These are phyloP conservation scores for Stichopus chloronotus DNA, from an alignment of 35 echinoderm and acorn worm species.

Conservation along the genomic window DNA sequence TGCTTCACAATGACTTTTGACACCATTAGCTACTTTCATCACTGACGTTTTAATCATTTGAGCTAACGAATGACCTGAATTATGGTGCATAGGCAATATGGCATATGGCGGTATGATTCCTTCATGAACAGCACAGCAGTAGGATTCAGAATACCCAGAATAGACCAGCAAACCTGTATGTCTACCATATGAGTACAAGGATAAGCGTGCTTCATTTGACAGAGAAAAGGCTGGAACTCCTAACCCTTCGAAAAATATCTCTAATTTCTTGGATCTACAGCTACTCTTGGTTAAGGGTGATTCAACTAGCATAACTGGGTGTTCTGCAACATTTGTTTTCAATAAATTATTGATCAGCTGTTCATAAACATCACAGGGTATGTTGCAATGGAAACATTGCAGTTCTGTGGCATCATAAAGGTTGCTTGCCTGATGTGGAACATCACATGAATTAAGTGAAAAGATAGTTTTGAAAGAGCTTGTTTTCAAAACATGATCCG, in stretches of 20 bases:
- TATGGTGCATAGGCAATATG: conserved; percentile 21
- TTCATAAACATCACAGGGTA: neutral
- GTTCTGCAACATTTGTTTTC: neutral
- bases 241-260: conserved; percentile 24
- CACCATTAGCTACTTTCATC: neutral
- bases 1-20: neutral
- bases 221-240: neutral
- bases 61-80: conserved; percentile 1
- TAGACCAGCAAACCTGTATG: conserved; percentile 35
- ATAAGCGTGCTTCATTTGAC: conserved; percentile 20
- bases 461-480: neutral
- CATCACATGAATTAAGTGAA: neutral
- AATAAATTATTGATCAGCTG: neutral
- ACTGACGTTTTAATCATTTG: neutral
- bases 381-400: neutral
- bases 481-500: conserved; percentile 11
- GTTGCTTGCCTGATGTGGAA: neutral
- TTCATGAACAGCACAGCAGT: conserved; percentile 51
- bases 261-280: neutral
- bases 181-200: conserved; percentile 27
- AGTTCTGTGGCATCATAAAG: neutral
- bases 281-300: conserved; percentile 9
- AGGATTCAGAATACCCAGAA: conserved; percentile 26
- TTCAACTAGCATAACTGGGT: conserved; percentile 27
- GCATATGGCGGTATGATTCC: conserved; percentile 4